A percentile compares a stretch with the other conserved stretches of the same genome.
Evolutionary conservation across 2,888 invertebrate genomes (phyloP).

Genomic region (Choristoneura rosaceana): DNA sequence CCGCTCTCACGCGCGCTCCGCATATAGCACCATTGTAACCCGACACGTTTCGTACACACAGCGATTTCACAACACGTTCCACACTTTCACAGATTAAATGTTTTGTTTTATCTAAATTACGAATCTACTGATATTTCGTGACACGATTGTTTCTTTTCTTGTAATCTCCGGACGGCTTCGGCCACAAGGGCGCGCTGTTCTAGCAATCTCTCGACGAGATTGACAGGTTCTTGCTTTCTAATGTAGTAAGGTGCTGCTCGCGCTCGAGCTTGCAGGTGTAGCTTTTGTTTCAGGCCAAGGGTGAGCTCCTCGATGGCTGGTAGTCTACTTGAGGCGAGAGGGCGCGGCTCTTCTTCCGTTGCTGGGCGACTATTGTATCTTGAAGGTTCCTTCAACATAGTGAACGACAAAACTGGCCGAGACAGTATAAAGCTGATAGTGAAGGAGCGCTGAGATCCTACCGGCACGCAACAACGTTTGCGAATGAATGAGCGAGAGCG

Average conservation of each 20-base stretch:
- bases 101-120: constrained; percentile 79
- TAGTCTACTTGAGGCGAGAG: constrained; percentile 70
- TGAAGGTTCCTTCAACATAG: constrained; percentile 81
- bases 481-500: constrained; percentile 83
- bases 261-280: constrained; percentile 81
- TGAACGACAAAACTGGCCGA: constrained; percentile 53
- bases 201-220: constrained; percentile 79
- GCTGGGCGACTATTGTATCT: constrained; percentile 71
- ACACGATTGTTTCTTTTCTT: constrained; percentile 82
- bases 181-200: constrained; percentile 83
- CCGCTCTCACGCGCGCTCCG: constrained; percentile 80
- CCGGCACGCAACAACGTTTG: constrained; percentile 76
- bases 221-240: constrained; percentile 84
- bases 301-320: constrained; percentile 81
- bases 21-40: constrained; percentile 86
- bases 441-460: constrained; percentile 64
- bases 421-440: constrained; percentile 53
- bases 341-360: constrained; percentile 68
- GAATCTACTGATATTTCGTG: constrained; percentile 83
- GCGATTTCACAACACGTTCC: constrained; percentile 84
- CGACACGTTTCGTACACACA: constrained; percentile 85
- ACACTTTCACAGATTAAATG: constrained; percentile 85
- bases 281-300: constrained; percentile 82
- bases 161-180: constrained; percentile 81
- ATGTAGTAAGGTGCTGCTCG: constrained; percentile 82